Evolutionary conservation across 2,888 invertebrate genomes (phyloP), one percentile per base, ranked within the genome.

Genomic region (Augiades crinisus): DNA sequence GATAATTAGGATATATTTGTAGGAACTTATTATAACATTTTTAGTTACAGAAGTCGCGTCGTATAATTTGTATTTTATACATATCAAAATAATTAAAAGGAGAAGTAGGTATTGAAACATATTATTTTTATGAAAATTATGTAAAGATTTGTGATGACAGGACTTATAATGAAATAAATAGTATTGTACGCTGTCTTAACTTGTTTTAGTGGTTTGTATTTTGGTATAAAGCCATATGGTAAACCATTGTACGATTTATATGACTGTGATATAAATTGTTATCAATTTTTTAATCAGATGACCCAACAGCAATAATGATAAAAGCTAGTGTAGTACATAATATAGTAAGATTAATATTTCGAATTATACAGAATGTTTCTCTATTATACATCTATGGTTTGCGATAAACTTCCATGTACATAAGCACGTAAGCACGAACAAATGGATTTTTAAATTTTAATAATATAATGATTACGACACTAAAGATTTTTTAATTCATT

Each of bases 21-120:
- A 50, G 50, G 43, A 43, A 34, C 14, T 21, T 50, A 19, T 19
- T 30, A 47, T 50, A 17, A 24, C 19, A 27, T 22, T 43, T 50
- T 43, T 43, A 12, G 34, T 43, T 43, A 17, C 31, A 27, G 36
- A 43, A 36, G 2, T 33, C 36, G 36, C 40, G 33, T 49, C 30
- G 2, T 37, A 43, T 56, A 56, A 62, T 58, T 61, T 59, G 56
- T 63, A 64, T 62, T 61, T 59, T 64, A 63, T 60, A 65, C 65
- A 65, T 64, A 65, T 64, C 65, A 65, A 57, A 41, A 53, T 59
- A 51, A 45, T 44, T 33, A 59, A 54, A 40, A 52, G 17, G 40
- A 37, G 10, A 30, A 30, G 33, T 36, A 27, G 14, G 12, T 8
- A 33, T 17, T 24, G 6, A 12, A 34, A 49, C 44, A 44, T 22